Evolutionary conservation across 2,797 vertebrate genomes (phyloP), one percentile per base, ranked within the genome.

Genomic region (Molossus molossus): DNA sequence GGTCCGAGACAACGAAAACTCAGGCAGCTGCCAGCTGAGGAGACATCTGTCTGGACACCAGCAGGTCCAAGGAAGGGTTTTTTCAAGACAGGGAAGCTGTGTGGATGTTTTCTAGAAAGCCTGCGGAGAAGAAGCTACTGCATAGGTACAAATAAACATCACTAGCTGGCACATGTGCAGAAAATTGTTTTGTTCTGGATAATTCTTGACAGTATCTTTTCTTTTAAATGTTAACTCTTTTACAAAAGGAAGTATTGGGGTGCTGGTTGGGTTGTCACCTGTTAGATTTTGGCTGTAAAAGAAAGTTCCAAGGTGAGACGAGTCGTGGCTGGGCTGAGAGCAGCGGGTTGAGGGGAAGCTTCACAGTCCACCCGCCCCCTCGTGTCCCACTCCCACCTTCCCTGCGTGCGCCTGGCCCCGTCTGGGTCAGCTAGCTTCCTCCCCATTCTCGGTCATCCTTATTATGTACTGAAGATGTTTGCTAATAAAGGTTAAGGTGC

Each of bases 201-300:
- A 64, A 85, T 62, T 84, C 65, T 90, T 29, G 15, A 18, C 62
- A n/a, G 21, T 21, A 75, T 80, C 21, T 64, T 81, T 65, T 77
- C 45, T 89, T 62, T 87, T 64, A 81, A 91, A 37, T 92, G 40
- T 88, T 80, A 81, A 69, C 29, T 60, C 29, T 85, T 85, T 20
- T 65, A 69, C 7, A 48, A 77, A 90, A 87, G 40, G 75, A 86
- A 95, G 14, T 48, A 20, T 23, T 62, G 25, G 40, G 33, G 10
- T 45, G 37, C 75, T 76, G 21, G 15, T 40, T 91, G n/a, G 33
- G 9, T 81, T 94, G 80, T n/a, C 14, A 37, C 45, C 37, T 83
- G 29, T 91, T 62, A 37, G 64, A 17, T 79, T 55, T 70, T 18
- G 29, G 40, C 65, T 55, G 1, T 55, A n/a, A 50, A 40, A 83